Conservation (phyloP, 2,113 vertebrate species). For the Psophia crepitans region DNA sequence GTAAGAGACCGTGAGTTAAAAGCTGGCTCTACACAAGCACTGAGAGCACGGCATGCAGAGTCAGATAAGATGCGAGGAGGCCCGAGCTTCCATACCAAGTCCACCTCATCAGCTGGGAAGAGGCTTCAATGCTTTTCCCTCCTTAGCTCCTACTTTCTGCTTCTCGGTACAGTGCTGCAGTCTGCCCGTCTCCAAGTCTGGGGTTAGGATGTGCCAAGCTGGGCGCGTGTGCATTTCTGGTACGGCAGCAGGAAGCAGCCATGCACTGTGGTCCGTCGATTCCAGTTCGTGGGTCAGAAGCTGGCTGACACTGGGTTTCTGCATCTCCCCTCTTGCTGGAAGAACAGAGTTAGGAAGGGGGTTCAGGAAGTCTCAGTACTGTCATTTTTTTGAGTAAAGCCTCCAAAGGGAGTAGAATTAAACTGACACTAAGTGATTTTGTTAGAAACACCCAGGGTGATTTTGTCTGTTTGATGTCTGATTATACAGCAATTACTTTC, state of each 20-base stretch:
- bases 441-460: constrained; percentile 33
- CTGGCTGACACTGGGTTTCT: background rate
- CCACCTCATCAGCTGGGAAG: background rate
- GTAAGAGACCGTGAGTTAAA: background rate
- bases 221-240: background rate
- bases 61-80: background rate
- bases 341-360: background rate
- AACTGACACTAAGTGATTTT: background rate
- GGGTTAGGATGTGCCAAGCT: background rate
- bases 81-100: background rate
- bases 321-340: background rate
- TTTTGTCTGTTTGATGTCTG: constrained; percentile 57
- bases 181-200: background rate
- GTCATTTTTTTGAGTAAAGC: background rate
- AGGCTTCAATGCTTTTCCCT: background rate
- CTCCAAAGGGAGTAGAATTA: background rate
- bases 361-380: background rate
- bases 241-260: background rate
- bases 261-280: fast-evolving
- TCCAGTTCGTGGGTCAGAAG: background rate
- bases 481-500: constrained; percentile 36
- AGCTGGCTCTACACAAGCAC: background rate
- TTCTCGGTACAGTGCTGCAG: background rate
- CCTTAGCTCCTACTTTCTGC: background rate
- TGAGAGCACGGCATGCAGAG: fast-evolving